phyloP scores from a whole-genome alignment of 2,888 invertebrate genomes.

The Pterostichus madidus region DNA sequence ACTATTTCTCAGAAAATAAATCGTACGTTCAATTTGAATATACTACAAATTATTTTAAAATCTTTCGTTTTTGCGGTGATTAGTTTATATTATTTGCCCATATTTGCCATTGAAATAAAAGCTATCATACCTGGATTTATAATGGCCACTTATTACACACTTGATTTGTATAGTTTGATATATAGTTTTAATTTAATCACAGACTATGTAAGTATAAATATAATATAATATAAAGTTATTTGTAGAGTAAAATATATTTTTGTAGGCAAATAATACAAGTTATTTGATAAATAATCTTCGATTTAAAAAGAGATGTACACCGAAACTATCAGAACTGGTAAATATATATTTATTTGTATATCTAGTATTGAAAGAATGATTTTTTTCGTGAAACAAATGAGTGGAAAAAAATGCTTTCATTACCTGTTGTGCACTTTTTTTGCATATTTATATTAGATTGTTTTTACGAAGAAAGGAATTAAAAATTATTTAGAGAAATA shows the following conservation, averaged over 20 bases:
- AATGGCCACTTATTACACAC: neutral
- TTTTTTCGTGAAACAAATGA: no score
- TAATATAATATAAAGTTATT: neutral
- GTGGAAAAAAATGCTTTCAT: no score
- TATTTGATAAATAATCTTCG: slow-evolving; percentile 20
- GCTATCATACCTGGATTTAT: neutral
- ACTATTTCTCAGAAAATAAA: neutral
- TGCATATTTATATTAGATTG: no score
- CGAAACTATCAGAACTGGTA: slow-evolving; percentile 21
- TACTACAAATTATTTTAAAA: neutral
- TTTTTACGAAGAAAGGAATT: no score
- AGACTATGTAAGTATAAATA: neutral
- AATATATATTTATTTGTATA: neutral
- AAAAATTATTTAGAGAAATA: no score
- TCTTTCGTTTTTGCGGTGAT: neutral
- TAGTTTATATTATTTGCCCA: neutral
- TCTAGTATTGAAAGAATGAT: no score
- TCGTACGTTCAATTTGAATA: neutral
- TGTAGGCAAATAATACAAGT: slow-evolving; percentile 37
- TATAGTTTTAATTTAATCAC: neutral
- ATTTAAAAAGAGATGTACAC: neutral
- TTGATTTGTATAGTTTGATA: neutral
- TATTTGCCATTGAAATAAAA: neutral
- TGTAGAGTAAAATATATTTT: neutral
- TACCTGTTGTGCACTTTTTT: no score